A percentile compares a stretch with the other conserved stretches of the same genome.
Conservation (phyloP, 2,113 vertebrate species). For the human (Homo sapiens) region GRCh38 chr1:235881501-235882000, state of each 20-base stretch:
- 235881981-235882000: neutral
- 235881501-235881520: neutral
- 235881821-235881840: neutral
- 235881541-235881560: neutral
- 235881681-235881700: neutral
- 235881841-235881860: neutral
- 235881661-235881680: too few relatives aligned
- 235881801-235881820: neutral
- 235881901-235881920: neutral
- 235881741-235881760: neutral
- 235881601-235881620: too few relatives aligned
- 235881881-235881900: neutral
- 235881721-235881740: neutral
- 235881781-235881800: accelerated
- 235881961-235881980: neutral
- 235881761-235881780: neutral
- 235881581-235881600: neutral
- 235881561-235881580: neutral
- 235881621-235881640: too few relatives aligned
- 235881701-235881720: neutral
- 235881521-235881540: neutral
- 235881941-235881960: neutral
- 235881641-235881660: too few relatives aligned
- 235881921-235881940: neutral
- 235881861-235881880: neutral